Base-by-base conservation (phyloP, 2,888 invertebrate genomes). In the Cyrtodaria siliqua region DNA sequence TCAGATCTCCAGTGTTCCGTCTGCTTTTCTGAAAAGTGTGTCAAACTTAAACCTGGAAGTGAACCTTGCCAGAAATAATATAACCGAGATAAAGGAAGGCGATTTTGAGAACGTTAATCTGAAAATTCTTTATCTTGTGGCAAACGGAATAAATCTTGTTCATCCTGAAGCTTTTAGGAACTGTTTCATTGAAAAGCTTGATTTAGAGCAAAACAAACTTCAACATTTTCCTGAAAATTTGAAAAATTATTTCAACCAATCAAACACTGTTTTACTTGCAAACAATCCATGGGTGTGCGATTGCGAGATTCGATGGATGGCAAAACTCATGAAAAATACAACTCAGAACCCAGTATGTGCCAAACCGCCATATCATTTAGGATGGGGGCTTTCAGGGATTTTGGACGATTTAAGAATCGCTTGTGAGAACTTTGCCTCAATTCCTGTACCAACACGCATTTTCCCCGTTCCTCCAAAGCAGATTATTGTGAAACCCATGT, bases 271-370 rank as follows among this genome's bases (percentile, higher is more conserved):
- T 9, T 42, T 72, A 61, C 50, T 78, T 44, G 70, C 63, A 40
- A 76, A 82, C 26, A 85, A 85, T 62, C 80, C 77, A 23, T 87
- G 86, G 86, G 33, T 47, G 49, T 89, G 89, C 79, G 83, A 85
- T 76, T 89, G 89, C 71, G 61, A 66, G 38, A 67, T 82, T 20
- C 70, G 84, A 52, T 88, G 89, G 89, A 57, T 89, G 67, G 74
- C 81, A 3, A 61, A 62, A 1, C 74, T 73, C 61, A 80, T 59
- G 18, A 63, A 57, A 29, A 71, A 27, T 47, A 57, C 16, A n/a
- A 52, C n/a, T 29, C 67, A 56, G 23, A 49, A 62, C 47, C 85
- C 87, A 18, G 57, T 64, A 9, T 87, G 86, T 78, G 67, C 67
- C 9, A 26, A 59, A 47, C 79, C 84, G 18, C 18, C 60, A 18